phyloP scores from a whole-genome alignment of 2,113 vertebrate genomes.

The Terrapene triunguis region DNA sequence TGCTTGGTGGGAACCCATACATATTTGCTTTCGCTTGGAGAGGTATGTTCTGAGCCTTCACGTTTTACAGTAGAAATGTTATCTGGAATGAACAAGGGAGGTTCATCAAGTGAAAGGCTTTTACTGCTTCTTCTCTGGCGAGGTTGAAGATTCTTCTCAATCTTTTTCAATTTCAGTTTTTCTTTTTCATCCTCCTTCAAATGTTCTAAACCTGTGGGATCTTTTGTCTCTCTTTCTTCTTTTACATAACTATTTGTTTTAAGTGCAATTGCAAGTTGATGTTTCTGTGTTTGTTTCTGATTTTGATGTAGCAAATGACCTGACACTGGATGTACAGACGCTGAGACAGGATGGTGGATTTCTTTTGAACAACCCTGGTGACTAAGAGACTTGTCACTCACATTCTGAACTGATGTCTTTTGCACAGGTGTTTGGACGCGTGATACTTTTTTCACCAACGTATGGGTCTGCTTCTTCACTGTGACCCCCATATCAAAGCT shows the following conservation, averaged over 20 bases:
- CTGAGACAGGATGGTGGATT: conserved; percentile 4
- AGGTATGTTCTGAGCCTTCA: conserved; percentile 86
- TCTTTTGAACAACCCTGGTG: conserved; percentile 75
- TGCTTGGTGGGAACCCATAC: conserved; percentile 94
- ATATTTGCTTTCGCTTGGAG: conserved; percentile 82
- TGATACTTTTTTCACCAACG: conserved; percentile 69
- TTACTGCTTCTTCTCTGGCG: conserved; percentile 89
- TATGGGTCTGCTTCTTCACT: conserved; percentile 74
- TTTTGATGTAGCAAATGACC: conserved; percentile 73
- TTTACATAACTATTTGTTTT: conserved; percentile 74
- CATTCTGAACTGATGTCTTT: conserved; percentile 66
- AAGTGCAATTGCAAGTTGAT: conserved; percentile 30
- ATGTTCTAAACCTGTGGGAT: conserved; percentile 57
- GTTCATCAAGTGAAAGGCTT: conserved; percentile 95
- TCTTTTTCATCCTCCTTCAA: conserved; percentile 88
- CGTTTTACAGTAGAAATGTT: conserved; percentile 93
- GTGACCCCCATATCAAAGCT: conserved; percentile 58
- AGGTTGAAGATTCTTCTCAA: conserved; percentile 86
- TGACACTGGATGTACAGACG: conserved; percentile 25
- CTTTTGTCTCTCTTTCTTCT: conserved; percentile 80
- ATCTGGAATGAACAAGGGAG: conserved; percentile 95
- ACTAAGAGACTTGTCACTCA: conserved; percentile 72
- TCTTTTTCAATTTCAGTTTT: conserved; percentile 87
- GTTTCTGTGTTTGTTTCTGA: conserved; percentile 77
- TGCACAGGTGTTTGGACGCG: conserved; percentile 62